Base-by-base conservation (phyloP, 2,797 vertebrate species). In the Scomberomorus guttatus region DNA sequence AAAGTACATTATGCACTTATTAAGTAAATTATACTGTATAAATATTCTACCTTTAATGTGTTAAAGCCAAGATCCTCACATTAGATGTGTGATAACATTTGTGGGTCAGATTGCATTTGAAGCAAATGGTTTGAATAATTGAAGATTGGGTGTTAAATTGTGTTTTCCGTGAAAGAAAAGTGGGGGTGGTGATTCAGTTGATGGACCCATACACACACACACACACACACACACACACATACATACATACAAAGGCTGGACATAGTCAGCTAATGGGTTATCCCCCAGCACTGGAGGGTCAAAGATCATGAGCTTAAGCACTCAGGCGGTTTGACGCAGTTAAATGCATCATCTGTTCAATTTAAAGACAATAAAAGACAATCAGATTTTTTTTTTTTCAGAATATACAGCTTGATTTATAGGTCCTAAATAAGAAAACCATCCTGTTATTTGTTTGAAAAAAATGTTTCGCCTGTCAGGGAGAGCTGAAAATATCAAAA, bases 101-200 rank as follows among this genome's bases (percentile, higher is more conserved):
- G 79, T 82, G 81, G 85, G 86, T 88, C 80, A 70, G 65, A 77
- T 82, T 81, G 72, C 66, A 87, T 86, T 92, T 11, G 11, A 52
- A 90, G 92, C 85, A 93, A 95, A 94, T 93, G 91, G 92, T 92
- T 93, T 92, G 90, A 94, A 94, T 95, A 95, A 94, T 95, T 94
- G 91, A 90, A 95, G 93, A 95, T 88, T 90, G 85, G 68, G 70
- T 91, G 89, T 90, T 92, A 87, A 93, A 94, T 94, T 91, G 90
- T 89, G 86, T 93, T 94, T 94, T 90, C 89, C 59, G 69, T 72
- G 78, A 90, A 91, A 78, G 77, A 86, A 85, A 83, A 85, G 87
- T 75, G 75, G 85, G 86, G 89, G 85, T 90, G 87, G 86, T 83
- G 87, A 92, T 90, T 71, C 77, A 78, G 68, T 91, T 87, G 87